Evolutionary conservation across 2,113 vertebrate species (phyloP), one percentile per base, ranked within the genome.

Genomic region (Engystomops pustulosus): DNA sequence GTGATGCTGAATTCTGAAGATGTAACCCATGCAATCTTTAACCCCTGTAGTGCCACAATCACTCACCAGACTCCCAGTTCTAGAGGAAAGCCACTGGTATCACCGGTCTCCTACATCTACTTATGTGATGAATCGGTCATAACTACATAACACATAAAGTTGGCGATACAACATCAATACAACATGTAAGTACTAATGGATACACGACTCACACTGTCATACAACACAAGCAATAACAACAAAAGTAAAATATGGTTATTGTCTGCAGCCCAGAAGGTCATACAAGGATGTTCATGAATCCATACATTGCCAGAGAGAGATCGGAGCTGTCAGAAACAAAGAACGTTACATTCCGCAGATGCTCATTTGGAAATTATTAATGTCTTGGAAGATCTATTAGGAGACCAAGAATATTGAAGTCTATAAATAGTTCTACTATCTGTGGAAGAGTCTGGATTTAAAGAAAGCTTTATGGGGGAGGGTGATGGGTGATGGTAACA

Each of bases 301-400:
- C 30, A 76, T 58, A 36, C 32, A 58, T 36, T 58, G 49, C 74
- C 74, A 58, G 18, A 27, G 11, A 76, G 47, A 34, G 27, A 20
- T 76, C 30, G 53, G 27, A 12, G 72, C 47, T 53, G 72, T 76
- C 72, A 34, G 49, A 36, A 49, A 74, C 25, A 49, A 45, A 74
- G 17, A 36, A 53, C 9, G 3, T 7, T 53, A 77, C 74, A 77
- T 55, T 77, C 74, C 49, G 7, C 72, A 77, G 74, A 77, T 11
- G 18, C 49, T 58, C 32, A 55, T 77, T 77, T 77, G 30, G 49
- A 77, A 77, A 55, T 77, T 55, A 77, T 55, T 77, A 77, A 58
- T 55, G 74, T 77, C 18, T 6, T 12, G 49, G 5, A 53, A 36
- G 49, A 77, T 32, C 10, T 77, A 58, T 77, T 77, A 58, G 32